These are phyloP conservation scores for Oligia fasciuncula DNA, from an alignment of 2,888 invertebrate genomes.

Conservation along the genomic window DNA sequence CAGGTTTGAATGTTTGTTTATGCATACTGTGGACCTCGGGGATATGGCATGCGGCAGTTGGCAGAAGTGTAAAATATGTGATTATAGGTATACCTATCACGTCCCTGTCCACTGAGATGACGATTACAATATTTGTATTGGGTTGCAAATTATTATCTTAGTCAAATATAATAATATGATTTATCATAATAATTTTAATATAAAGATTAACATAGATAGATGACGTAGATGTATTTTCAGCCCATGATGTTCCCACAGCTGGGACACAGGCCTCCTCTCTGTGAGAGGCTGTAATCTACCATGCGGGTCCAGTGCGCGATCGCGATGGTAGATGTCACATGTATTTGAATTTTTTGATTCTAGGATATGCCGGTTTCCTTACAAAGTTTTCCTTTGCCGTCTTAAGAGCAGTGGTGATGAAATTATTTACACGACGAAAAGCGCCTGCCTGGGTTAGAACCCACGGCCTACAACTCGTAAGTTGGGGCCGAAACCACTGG, in stretches of 20 bases:
- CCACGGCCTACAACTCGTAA: neutral
- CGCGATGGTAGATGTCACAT: no score
- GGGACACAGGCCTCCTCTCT: neutral
- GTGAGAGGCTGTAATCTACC: neutral
- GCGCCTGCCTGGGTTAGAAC: no score
- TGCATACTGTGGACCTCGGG: slow-evolving; percentile 65
- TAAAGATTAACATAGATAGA: neutral
- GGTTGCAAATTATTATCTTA: neutral
- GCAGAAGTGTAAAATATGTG: slow-evolving; percentile 47
- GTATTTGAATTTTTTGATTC: no score
- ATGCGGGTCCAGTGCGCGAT: no score
- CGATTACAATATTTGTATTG: slow-evolving; percentile 19
- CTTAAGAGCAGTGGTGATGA: neutral
- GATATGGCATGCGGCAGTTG: slow-evolving; percentile 52
- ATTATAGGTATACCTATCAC: slow-evolving; percentile 27
- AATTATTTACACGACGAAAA: no score
- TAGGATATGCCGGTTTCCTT: no score
- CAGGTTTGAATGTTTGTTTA: slow-evolving; percentile 72
- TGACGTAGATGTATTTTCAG: neutral
- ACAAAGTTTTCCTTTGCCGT: no score
- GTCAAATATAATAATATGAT: no score
- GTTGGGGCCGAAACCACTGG: neutral
- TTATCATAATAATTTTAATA: neutral
- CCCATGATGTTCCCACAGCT: neutral
- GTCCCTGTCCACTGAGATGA: slow-evolving; percentile 31